Evolutionary conservation across 2,888 invertebrate species (phyloP).

Genomic region (Ophioninae sp.): DNA sequence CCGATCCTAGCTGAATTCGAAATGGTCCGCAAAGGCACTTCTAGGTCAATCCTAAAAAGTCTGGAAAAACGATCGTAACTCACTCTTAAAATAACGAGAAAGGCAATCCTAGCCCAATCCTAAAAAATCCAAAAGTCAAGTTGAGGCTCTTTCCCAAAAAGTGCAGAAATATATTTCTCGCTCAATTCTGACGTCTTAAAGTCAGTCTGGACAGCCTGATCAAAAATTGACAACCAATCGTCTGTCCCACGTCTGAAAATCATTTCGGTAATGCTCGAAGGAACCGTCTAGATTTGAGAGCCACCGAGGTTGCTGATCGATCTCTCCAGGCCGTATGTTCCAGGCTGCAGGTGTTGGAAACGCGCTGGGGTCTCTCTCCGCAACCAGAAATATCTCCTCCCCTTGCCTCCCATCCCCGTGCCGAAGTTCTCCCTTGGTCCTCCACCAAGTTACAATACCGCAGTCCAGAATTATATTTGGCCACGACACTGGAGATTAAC

Average conservation of each 20-base stretch:
- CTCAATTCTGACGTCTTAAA: not conserved
- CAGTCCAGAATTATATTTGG: constrained; percentile 39
- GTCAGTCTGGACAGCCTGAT: not conserved
- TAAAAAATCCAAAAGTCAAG: not conserved
- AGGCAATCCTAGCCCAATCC: not conserved
- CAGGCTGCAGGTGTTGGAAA: constrained; percentile 51
- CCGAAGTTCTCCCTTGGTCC: not conserved
- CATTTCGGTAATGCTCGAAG: not conserved
- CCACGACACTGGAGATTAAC: constrained; percentile 35
- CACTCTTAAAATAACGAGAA: too few relatives aligned
- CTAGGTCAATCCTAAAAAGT: not conserved
- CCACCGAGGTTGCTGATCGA: constrained; percentile 44
- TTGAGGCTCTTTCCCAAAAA: too few relatives aligned
- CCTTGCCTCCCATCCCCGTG: not conserved
- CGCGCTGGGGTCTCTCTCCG: constrained; percentile 27
- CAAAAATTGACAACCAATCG: not conserved
- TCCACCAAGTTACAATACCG: not conserved
- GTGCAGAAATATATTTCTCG: not conserved
- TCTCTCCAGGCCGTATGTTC: constrained; percentile 18
- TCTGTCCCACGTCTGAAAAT: not conserved
- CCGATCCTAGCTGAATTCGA: too few relatives aligned
- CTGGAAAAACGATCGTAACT: not conserved
- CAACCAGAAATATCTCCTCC: not conserved
- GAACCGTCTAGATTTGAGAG: constrained; percentile 16
- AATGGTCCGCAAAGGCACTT: too few relatives aligned